Evolutionary conservation across 2,888 invertebrate genomes (phyloP), one percentile per base, ranked within the genome.

Genomic region (Pherbina coryleti): DNA sequence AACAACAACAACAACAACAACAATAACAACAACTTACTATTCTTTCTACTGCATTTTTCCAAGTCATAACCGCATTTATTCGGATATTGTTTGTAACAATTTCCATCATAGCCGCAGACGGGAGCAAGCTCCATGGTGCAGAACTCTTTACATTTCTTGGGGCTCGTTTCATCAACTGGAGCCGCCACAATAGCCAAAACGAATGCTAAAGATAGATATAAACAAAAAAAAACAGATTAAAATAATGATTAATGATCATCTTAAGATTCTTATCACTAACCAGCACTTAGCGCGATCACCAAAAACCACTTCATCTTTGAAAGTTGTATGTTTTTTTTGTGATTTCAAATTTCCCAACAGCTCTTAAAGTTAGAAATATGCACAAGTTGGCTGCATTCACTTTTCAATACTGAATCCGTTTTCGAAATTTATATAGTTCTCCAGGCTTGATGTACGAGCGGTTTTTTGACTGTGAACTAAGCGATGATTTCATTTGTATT

Each of bases 91-190:
- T 77, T 64, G 67, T 73, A 76, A 51, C 80, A 77, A 37, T 57
- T 78, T 64, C 60, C 44, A n/a, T 78, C 76, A 55, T 74, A 79
- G 31, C 78, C 81, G 57, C 81, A 81, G 31, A 79, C 78, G 0
- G 77, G 77, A 3, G 5, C 55, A 3, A 74, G 71, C 17, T 78
- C 78, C 19, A 64, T 76, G 25, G 79, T 77, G 55, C 81, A 79
- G 25, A 71, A 37, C 44, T 60, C 72, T 5, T 64, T 73, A 25
- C 81, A 81, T 31, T 64, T 25, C 5, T 79, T 75, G 9, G 49
- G 55, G n/a, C 70, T 44, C 17, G 64, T 73, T 25, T 70, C 53
- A 22, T 77, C 75, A 5, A 78, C 62, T 7, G 78, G 75, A 5
- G 70, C 77, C 5, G 78, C 76, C 1, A 77, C 73, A 34, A 73